These are phyloP conservation scores for Labia minor DNA, from an alignment of 2,888 invertebrate species.

Conservation along the genomic window DNA sequence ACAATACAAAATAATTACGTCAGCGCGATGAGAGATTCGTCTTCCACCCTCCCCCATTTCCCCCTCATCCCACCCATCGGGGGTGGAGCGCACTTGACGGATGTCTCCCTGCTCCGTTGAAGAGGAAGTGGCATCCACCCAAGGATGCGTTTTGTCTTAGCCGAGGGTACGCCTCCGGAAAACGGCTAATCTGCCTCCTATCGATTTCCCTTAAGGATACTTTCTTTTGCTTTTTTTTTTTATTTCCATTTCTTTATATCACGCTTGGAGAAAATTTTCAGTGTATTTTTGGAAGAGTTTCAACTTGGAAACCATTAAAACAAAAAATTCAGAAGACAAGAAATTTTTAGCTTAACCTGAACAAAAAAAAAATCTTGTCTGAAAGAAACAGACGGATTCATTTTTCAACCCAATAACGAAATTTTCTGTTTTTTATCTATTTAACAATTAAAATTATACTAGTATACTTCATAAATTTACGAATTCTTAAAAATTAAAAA, in stretches of 20 bases:
- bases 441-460: too few species aligned
- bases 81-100: constrained; percentile 1
- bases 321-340: neutral
- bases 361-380: too few species aligned
- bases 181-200: constrained; percentile 1
- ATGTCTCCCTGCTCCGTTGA: neutral
- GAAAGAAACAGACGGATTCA: too few species aligned
- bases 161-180: neutral
- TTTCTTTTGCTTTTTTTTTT: neutral
- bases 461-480: too few species aligned
- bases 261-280: neutral
- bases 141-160: constrained; percentile 9
- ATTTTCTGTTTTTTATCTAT: too few species aligned
- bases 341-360: too few species aligned
- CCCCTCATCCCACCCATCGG: neutral
- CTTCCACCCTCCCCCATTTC: neutral
- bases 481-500: too few species aligned
- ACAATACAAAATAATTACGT: constrained; percentile 13
- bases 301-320: too few species aligned
- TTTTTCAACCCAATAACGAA: too few species aligned
- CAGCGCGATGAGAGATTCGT: constrained; percentile 7
- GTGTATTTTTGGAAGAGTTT: neutral
- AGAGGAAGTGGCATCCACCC: constrained; percentile 13
- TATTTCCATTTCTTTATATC: neutral
- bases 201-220: neutral